Conservation (phyloP, 1,140 invertebrate species). For the Diachasma alloeum region DNA sequence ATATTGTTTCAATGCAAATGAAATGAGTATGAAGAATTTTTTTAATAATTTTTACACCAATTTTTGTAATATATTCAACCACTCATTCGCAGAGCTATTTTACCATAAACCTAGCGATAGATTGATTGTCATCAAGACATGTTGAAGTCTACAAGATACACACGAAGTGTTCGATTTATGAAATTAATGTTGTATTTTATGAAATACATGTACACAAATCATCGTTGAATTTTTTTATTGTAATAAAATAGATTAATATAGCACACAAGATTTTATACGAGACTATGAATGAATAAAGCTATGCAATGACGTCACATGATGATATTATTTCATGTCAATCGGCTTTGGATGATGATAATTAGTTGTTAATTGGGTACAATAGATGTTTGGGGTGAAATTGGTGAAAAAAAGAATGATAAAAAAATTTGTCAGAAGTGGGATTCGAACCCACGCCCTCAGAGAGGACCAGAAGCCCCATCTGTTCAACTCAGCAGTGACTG, state of each 20-base stretch:
- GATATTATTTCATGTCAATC: background rate
- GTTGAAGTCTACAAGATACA: background rate
- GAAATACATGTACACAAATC: background rate
- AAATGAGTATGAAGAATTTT: no score
- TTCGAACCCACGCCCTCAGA: conserved; percentile 27
- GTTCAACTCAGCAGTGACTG: background rate
- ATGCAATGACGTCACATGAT: background rate
- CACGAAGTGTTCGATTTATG: conserved; percentile 1
- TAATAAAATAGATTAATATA: background rate
- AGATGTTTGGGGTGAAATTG: background rate
- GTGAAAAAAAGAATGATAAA: background rate
- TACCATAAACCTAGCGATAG: background rate
- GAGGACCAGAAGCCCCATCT: conserved; percentile 24
- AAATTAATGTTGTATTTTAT: conserved; percentile 6
- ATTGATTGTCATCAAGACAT: background rate
- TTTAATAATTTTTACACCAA: background rate
- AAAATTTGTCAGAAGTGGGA: conserved; percentile 26
- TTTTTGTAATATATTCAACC: background rate
- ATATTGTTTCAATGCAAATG: no score
- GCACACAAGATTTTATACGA: background rate
- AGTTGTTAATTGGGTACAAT: background rate
- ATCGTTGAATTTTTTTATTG: background rate
- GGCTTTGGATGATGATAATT: background rate
- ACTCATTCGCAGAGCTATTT: background rate
- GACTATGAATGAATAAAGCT: background rate